Base-by-base conservation (phyloP, 2,113 vertebrate species). In the Romanogobio albipinnatus region DNA sequence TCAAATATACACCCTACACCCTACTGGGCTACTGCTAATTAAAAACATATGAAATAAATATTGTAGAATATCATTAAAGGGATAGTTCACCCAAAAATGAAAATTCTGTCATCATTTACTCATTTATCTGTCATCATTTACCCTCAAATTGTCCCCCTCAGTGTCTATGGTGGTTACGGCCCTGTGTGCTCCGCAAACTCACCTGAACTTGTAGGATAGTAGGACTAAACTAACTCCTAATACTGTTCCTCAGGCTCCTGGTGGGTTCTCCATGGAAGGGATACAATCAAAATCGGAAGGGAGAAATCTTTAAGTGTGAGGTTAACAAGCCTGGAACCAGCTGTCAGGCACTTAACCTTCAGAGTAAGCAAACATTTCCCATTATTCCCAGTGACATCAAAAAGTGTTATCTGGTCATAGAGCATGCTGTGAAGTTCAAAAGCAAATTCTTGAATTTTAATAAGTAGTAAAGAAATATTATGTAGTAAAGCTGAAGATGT, bases 201-300 rank as follows among this genome's bases (percentile, higher is more conserved):
- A 14, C 5, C 43, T 49, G 10, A 47, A 14, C 11, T 22, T 74
- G 43, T 51, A 45, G 56, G 5, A 13, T 45, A 10, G 26, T 13
- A 51, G 2, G 4, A 19, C 15, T 68, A 5, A 29, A 11, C 9
- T n/a, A 71, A 82, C 49, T 39, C 33, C 33, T 71, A n/a, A 14
- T 4, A 29, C 58, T 45, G 59, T 73, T 49, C 81, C 70, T 13
- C 86, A 97, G 96, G 96, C 83, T 97, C 82, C 86, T 97, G 83
- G 94, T 97, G 76, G 94, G 95, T 3, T 95, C 95, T 45, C 96
- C 96, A 0, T 96, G 95, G 96, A 96, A 93, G 82, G 95, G 95
- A 24, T 95, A 93, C 90, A 93, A 92, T 0, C 36, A 90, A 3
- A 95, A 96, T 85, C 93, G 93, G 89, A 96, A 93, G 90, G 96